Evolutionary conservation across 2,888 invertebrate genomes (phyloP), one percentile per base, ranked within the genome.

Genomic region (Toxonevra muliebris): DNA sequence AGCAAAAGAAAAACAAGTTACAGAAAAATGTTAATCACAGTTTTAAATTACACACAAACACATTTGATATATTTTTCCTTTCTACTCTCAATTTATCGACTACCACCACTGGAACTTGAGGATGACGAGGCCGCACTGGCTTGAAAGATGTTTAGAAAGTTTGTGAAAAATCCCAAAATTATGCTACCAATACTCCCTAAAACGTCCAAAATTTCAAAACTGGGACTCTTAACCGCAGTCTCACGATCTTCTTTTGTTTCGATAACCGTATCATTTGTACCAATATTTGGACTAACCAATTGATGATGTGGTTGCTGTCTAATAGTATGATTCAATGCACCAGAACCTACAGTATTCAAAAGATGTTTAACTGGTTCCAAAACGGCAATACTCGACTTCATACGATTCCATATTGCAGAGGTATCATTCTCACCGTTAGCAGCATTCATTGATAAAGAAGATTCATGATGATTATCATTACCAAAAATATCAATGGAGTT

Each of bases 161-260:
- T 84, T 30, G 78, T 76, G 17, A 84, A 61, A 62, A 84, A 78
- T n/a, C 77, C 75, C 79, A 78, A 79, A 2, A 81, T 42, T 20
- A 78, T 74, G 3, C 80, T 78, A 10, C 80, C 82, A 9, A 82
- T 72, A 0, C 77, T 76, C 13, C 83, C 83, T 15, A 84, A 68
- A 12, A 82, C 76, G 59, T 83, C 83, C 0, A 84, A 71, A 9
- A 84, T 70, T 69, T 82, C 76, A 19, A 83, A 77, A 1, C 79
- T 79, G 0, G 77, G 77, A 60, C 83, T 82, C 2, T 79, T 79
- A 63, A 81, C 80, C 15, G 79, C 79, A 69, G 76, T 76, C 60
- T 82, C 83, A 1, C 84, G 82, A 71, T 83, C 83, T 65, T 80
- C 81, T 68, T 82, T 82, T 9, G 82, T 82, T 61, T 82, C 82